A percentile compares a stretch with the other conserved stretches of the same genome.
phyloP scores from a whole-genome alignment of 92 coral and sea anemone genomes.

The Heteractis magnifica region DNA sequence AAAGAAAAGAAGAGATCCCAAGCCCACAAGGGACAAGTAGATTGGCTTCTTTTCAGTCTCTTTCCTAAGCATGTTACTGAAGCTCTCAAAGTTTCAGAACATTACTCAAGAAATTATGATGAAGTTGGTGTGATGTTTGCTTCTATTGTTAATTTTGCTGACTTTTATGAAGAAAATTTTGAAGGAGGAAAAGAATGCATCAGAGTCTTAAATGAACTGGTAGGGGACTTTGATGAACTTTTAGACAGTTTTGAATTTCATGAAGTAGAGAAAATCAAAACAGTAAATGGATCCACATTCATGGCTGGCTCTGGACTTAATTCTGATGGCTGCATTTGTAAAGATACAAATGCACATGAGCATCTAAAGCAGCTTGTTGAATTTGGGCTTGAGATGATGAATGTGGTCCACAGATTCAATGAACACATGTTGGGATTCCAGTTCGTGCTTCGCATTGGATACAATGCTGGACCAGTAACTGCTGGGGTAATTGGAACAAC shows the following conservation, averaged over 20 bases:
- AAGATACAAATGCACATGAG: constrained; percentile 67
- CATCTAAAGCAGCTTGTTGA: constrained; percentile 89
- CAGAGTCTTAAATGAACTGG: constrained; percentile 92
- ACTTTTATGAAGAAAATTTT: constrained; percentile 98
- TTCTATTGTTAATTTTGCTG: constrained; percentile 95
- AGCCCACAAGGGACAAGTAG: constrained; percentile 92
- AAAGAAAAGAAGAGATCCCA: constrained; percentile 82
- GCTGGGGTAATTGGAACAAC: constrained; percentile 99
- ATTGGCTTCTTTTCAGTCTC: constrained; percentile 86
- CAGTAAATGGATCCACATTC: constrained; percentile 97
- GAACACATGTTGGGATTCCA: constrained; percentile 97
- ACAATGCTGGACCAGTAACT: constrained; percentile 96
- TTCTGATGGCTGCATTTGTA: constrained; percentile 65
- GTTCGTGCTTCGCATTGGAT: constrained; percentile 89
- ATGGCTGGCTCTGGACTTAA: constrained; percentile 99
- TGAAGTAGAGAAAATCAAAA: constrained; percentile 98
- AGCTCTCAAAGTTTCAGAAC: constrained; percentile 83
- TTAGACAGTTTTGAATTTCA: constrained; percentile 72
- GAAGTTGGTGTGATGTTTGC: constrained; percentile 99
- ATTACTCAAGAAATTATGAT: constrained; percentile 90
- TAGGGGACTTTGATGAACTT: constrained; percentile 97
- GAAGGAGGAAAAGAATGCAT: constrained; percentile 99
- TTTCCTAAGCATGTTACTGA: constrained; percentile 94
- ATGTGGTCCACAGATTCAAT: constrained; percentile 86
- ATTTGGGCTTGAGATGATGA: constrained; percentile 95